Conservation (phyloP, 2,888 invertebrate genomes). For the Drosophila infuscata region DNA sequence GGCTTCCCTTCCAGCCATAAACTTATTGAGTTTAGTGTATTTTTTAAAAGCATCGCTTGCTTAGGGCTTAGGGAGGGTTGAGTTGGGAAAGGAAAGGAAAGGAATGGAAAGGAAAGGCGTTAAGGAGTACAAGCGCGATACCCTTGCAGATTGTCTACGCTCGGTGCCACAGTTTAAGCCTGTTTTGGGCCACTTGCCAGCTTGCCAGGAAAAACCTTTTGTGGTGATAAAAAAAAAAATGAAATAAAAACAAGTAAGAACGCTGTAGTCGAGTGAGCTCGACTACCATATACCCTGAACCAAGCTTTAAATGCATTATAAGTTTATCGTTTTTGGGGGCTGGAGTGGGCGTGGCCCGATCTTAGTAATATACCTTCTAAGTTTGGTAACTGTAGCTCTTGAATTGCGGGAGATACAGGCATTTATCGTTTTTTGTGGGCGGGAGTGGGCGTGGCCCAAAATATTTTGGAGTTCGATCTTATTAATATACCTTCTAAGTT, state of each 20-base stretch:
- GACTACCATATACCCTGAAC: too few relatives aligned
- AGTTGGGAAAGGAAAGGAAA: background rate
- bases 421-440: too few relatives aligned
- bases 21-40: slow-evolving; percentile 68
- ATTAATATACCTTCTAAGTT: too few relatives aligned
- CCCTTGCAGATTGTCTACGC: slow-evolving; percentile 50
- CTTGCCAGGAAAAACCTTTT: slow-evolving; percentile 53
- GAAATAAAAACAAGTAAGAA: slow-evolving; percentile 5
- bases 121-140: slow-evolving; percentile 22
- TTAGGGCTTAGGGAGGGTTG: slow-evolving; percentile 26
- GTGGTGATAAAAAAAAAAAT: slow-evolving; percentile 30
- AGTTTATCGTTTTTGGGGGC: too few relatives aligned
- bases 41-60: slow-evolving; percentile 59
- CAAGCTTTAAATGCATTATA: too few relatives aligned
- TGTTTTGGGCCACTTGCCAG: slow-evolving; percentile 38
- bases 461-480: too few relatives aligned
- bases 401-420: too few relatives aligned
- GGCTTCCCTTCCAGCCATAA: slow-evolving; percentile 44
- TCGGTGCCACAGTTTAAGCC: slow-evolving; percentile 26
- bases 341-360: too few relatives aligned
- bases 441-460: too few relatives aligned
- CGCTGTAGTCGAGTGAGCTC: too few relatives aligned
- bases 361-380: too few relatives aligned
- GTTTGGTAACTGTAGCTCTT: too few relatives aligned
- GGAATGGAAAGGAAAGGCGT: background rate